Conservation (phyloP, 1,140 invertebrate genomes). For the Musca domestica region DNA sequence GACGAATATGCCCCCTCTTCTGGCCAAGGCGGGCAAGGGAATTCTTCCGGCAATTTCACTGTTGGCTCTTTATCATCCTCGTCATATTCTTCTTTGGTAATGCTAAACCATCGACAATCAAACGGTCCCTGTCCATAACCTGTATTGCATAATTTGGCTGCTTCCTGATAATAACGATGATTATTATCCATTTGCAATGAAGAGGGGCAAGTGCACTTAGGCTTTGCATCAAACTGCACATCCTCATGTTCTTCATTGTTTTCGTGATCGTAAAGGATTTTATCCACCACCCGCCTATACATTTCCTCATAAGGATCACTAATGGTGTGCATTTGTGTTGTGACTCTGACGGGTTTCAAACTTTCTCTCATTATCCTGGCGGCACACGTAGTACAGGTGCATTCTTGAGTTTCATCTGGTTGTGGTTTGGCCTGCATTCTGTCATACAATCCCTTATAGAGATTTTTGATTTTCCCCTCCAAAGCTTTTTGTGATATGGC, state of each 20-base stretch:
- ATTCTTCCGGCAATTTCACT: slow-evolving; percentile 14
- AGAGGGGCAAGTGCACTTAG: not conserved
- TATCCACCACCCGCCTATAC: not conserved
- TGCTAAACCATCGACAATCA: slow-evolving; percentile 38
- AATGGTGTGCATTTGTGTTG: slow-evolving; percentile 8
- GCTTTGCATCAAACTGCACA: not conserved
- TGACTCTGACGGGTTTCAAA: slow-evolving; percentile 1
- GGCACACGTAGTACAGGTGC: slow-evolving; percentile 9
- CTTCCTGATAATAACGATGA: slow-evolving; percentile 14
- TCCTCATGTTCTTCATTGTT: not conserved
- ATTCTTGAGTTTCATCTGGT: not conserved
- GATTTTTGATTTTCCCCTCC: slow-evolving; percentile 37
- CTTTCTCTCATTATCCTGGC: slow-evolving; percentile 12
- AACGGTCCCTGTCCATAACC: slow-evolving; percentile 45
- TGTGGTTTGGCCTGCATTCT: slow-evolving; percentile 20
- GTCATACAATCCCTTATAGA: slow-evolving; percentile 36
- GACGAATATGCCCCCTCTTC: slow-evolving; percentile 3
- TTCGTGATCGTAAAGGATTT: not conserved
- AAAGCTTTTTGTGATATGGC: slow-evolving; percentile 35
- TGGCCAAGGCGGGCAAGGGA: slow-evolving; percentile 16
- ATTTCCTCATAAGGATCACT: not conserved
- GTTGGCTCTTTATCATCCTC: slow-evolving; percentile 3
- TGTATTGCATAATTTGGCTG: slow-evolving; percentile 34
- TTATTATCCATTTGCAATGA: slow-evolving; percentile 27
- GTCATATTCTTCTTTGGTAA: slow-evolving; percentile 27